These are phyloP conservation scores for Heliconius cydno DNA, from an alignment of 2,888 invertebrate species.

Conservation along the genomic window DNA sequence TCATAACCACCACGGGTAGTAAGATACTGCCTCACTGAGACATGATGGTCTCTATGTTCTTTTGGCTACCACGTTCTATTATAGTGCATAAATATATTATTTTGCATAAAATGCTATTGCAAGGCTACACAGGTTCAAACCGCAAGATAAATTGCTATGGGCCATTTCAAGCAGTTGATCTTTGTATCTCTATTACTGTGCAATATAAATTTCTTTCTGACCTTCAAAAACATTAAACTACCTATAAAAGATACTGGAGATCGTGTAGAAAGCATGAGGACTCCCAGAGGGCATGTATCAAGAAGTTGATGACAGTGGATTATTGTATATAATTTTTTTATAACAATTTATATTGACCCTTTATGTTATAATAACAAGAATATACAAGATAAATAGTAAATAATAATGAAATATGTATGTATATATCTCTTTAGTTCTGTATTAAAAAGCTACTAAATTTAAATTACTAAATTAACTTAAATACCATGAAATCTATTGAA, in stretches of 20 bases:
- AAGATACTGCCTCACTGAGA: not conserved
- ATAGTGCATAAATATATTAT: not conserved
- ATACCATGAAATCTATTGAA: not conserved
- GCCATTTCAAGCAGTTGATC: conserved; percentile 15
- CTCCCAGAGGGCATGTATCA: too few relatives aligned
- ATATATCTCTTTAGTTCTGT: too few relatives aligned
- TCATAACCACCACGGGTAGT: not conserved
- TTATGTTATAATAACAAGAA: too few relatives aligned
- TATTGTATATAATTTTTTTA: too few relatives aligned
- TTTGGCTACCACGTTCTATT: not conserved
- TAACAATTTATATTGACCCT: too few relatives aligned
- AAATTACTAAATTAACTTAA: not conserved
- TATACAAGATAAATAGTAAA: too few relatives aligned
- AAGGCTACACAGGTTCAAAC: not conserved
- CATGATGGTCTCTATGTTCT: not conserved
- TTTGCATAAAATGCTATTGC: not conserved
- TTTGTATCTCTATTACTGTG: conserved; percentile 12
- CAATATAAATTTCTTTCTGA: not conserved
- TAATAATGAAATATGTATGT: too few relatives aligned
- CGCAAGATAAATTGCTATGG: not conserved
- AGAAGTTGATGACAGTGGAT: too few relatives aligned
- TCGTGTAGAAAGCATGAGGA: too few relatives aligned
- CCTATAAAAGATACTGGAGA: too few relatives aligned
- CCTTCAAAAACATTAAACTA: too few relatives aligned
- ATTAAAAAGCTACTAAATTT: too few relatives aligned